Evolutionary conservation across 2,888 invertebrate genomes (phyloP), one percentile per base, ranked within the genome.

Genomic region (Pegoplata infirma): DNA sequence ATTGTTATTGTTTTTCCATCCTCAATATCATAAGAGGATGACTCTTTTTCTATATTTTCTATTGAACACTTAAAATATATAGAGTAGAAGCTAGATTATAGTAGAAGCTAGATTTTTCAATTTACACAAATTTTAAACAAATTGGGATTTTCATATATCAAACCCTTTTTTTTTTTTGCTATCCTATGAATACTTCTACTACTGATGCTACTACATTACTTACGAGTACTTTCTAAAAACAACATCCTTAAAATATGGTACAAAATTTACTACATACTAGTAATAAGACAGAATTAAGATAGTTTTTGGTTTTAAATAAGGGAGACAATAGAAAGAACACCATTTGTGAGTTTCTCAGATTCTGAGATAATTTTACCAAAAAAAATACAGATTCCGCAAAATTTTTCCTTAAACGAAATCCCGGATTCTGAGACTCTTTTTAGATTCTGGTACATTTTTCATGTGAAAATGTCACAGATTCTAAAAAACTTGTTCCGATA

Each of bases 61-160:
- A 46, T 61, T 32, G 47, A 40, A 49, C 28, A 63, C 55, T 67
- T 63, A 19, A 68, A 61, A 47, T 49, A n/a, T n/a, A n/a, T n/a
- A n/a, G n/a, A n/a, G 21, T 14, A 40, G 7, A 49, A 55, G 47
- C 40, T 59, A 69, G 32, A 78, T 32, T 74, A n/a, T 49, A n/a
- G 21, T 14, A 40, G 7, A 49, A 55, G 47, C 40, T 59, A 69
- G 32, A 78, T 32, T 74, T 75, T 75, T 79, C 74, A 78, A 78
- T 79, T 79, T 79, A 49, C 46, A 32, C 17, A 59, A 67, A 32
- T 72, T 32, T 67, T 23, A 47, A 72, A 66, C 64, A 79, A 78
- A 78, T 74, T 74, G 74, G 23, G 49, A 71, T 66, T 56, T 74
- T 32, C 66, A 67, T 74, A 49, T 61, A 74, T 55, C 46, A 69